A percentile compares a stretch with the other conserved stretches of the same genome.
These are phyloP conservation scores for Ascaphus truei DNA, from an alignment of 2,113 vertebrate genomes.

Conservation along the genomic window DNA sequence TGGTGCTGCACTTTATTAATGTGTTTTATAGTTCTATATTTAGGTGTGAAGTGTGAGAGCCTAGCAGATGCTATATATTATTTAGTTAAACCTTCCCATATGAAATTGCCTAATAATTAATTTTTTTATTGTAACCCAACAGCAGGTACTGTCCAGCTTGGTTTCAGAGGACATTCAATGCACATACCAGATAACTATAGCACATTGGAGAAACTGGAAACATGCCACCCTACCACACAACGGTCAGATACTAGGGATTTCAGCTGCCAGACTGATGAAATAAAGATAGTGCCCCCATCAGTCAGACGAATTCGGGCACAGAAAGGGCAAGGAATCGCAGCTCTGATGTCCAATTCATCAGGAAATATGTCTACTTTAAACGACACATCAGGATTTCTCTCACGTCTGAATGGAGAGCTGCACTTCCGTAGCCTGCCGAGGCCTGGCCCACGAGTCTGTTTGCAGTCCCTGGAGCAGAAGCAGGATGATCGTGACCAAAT, in stretches of 20 bases:
- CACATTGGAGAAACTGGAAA: conserved; percentile 75
- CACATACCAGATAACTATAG: conserved; percentile 82
- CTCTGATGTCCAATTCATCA: conserved; percentile 87
- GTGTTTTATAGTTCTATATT: no score
- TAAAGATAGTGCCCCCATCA: conserved; percentile 87
- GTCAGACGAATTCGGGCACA: conserved; percentile 91
- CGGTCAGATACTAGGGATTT: conserved; percentile 80
- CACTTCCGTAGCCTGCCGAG: conserved; percentile 91
- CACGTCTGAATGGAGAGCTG: conserved; percentile 61
- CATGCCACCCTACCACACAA: conserved; percentile 57
- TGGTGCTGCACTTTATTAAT: no score
- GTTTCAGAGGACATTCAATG: conserved; percentile 74
- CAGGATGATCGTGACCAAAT: conserved; percentile 59
- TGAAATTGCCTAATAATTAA: conserved; percentile 28
- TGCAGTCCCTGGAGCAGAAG: conserved; percentile 73
- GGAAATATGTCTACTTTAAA: conserved; percentile 83
- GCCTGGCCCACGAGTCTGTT: conserved; percentile 66
- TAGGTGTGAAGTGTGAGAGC: no score
- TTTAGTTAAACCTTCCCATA: not conserved
- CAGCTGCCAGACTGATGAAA: conserved; percentile 89
- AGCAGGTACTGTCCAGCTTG: conserved; percentile 68
- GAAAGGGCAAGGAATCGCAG: conserved; percentile 89
- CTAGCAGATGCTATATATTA: no score
- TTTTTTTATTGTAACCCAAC: conserved; percentile 58
- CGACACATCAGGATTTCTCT: conserved; percentile 67